These are phyloP conservation scores for Notoglanidium macrostoma DNA, from an alignment of 2,797 vertebrate species.

Conservation along the genomic window DNA sequence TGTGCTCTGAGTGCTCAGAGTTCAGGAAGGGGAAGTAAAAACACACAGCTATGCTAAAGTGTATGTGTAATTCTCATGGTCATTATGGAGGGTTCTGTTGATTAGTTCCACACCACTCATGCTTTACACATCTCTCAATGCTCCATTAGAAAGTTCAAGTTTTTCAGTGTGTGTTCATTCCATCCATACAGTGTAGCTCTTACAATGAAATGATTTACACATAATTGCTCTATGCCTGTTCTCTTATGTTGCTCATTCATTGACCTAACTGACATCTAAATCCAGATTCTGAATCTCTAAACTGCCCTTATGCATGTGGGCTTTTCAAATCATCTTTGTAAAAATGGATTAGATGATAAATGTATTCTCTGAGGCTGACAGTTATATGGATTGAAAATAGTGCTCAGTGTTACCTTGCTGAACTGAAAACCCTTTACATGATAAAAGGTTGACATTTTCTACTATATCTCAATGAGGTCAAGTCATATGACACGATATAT, in stretches of 20 bases:
- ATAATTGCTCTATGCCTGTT: not conserved
- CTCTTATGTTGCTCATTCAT: not conserved
- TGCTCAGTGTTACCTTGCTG: not conserved
- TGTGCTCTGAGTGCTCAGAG: not conserved
- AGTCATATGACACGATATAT: not conserved
- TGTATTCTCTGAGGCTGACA: not conserved
- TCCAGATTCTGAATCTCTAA: not conserved
- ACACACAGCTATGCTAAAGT: not conserved
- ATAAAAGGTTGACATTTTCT: not conserved
- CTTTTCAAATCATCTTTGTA: not conserved
- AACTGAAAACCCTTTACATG: not conserved
- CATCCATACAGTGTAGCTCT: not conserved
- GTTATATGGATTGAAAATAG: not conserved
- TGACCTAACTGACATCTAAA: not conserved
- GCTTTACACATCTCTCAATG: not conserved
- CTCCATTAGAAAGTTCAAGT: not conserved
- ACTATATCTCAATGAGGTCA: not conserved
- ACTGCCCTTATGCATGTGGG: not conserved
- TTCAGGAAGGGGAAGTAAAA: not conserved
- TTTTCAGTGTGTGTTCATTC: not conserved
- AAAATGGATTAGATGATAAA: not conserved
- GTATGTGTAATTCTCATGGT: not conserved
- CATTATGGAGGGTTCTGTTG: not conserved
- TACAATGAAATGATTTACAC: not conserved
- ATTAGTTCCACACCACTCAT: not conserved